Evolutionary conservation across 2,113 vertebrate species (phyloP).

Genomic region (Uria lomvia): DNA sequence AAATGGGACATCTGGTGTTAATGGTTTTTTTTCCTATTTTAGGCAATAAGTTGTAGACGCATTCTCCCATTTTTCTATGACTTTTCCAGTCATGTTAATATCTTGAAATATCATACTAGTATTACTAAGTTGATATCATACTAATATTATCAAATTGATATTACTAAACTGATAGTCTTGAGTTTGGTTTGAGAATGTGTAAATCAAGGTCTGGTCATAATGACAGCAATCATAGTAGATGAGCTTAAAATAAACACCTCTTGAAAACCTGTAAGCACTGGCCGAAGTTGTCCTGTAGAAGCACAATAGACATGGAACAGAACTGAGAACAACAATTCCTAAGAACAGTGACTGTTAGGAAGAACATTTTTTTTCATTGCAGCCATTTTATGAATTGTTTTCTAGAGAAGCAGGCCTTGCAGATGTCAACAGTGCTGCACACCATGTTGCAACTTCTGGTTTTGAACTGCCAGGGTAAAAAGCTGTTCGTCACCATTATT

Average conservation of each 20-base stretch:
- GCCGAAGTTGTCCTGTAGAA: background rate
- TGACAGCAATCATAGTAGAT: background rate
- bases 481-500: background rate
- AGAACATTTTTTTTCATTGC: background rate
- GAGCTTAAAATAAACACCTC: background rate
- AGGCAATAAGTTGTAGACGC: background rate
- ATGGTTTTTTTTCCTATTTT: background rate
- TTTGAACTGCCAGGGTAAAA: background rate
- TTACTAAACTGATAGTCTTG: background rate
- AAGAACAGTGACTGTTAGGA: background rate
- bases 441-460: background rate
- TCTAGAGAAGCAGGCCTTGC: background rate
- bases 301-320: background rate
- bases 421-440: background rate
- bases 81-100: background rate
- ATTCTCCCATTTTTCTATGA: background rate
- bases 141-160: background rate
- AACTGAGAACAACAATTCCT: background rate
- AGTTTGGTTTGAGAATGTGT: background rate
- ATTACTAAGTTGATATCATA: background rate
- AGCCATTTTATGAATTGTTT: background rate
- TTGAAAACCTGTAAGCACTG: background rate
- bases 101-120: background rate
- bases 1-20: accelerated
- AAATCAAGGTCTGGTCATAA: background rate